These are phyloP conservation scores for Lytechinus variegatus DNA, from an alignment of 35 echinoderm and acorn worm genomes.

Conservation along the genomic window DNA sequence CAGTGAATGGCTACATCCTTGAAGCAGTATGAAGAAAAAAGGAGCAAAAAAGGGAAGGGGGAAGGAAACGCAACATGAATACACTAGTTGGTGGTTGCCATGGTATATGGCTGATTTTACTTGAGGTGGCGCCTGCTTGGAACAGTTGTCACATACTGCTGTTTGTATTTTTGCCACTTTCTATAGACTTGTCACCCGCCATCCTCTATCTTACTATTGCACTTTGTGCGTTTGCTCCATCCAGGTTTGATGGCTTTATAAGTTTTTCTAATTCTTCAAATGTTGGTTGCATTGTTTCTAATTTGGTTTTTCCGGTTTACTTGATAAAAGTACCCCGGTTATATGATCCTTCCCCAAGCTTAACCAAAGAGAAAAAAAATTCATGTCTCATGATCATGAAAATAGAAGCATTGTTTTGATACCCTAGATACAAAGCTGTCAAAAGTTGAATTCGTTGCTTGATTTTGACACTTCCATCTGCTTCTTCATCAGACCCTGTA, in stretches of 20 bases:
- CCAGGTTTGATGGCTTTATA: background rate
- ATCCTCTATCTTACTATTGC: background rate
- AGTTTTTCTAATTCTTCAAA: background rate
- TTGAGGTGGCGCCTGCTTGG: background rate
- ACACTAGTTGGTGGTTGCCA: background rate
- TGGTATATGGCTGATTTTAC: conserved; percentile 1
- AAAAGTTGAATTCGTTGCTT: background rate
- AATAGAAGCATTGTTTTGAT: background rate
- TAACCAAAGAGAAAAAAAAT: background rate
- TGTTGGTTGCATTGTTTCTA: background rate
- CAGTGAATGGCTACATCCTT: background rate
- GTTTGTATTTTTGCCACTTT: background rate
- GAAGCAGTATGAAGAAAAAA: background rate
- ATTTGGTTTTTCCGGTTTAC: background rate
- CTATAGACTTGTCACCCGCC: background rate
- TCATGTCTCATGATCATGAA: background rate
- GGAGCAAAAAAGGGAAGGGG: background rate
- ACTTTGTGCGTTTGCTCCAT: background rate
- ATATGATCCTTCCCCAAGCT: background rate
- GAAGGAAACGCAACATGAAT: conserved; percentile 1
- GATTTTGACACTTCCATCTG: background rate
- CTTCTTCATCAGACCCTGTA: background rate
- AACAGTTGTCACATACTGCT: background rate
- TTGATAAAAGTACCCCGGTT: background rate
- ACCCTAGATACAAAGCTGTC: background rate